Conservation (phyloP, 2,797 vertebrate species). For the Myotis findleyi region DNA sequence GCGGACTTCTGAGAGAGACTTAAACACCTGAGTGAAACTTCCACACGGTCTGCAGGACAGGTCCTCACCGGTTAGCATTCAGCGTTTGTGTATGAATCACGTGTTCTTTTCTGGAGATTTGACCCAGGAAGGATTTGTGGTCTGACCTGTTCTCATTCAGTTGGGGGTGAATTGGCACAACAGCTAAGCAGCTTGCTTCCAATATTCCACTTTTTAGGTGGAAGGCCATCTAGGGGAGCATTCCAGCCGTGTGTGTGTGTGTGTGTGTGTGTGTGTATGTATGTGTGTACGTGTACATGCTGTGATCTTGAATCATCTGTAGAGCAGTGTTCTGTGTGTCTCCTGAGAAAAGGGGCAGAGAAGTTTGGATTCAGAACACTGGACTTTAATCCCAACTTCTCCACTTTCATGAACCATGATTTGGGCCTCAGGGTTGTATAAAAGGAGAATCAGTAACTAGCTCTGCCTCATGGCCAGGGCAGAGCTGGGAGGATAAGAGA, state of each 20-base stretch:
- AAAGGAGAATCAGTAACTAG: not conserved
- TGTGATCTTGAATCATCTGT: not conserved
- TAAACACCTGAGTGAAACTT: not conserved
- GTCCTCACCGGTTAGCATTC: not conserved
- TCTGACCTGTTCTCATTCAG: not conserved
- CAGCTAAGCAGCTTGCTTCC: not conserved
- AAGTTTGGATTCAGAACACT: not conserved
- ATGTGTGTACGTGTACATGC: accelerated
- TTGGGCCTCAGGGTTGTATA: not conserved
- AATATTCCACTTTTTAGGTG: not conserved
- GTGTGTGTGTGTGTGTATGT: not conserved
- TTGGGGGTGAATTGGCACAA: not conserved
- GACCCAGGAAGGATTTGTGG: not conserved
- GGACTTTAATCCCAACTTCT: not conserved
- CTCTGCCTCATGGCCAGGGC: not conserved
- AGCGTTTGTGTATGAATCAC: not conserved
- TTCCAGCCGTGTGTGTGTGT: not conserved
- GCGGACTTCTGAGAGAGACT: not conserved
- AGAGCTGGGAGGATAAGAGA: not conserved
- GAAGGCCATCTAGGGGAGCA: not conserved
- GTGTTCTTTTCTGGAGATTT: not conserved
- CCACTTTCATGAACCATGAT: accelerated
- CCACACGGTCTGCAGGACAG: not conserved
- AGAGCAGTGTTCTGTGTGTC: too few relatives aligned
- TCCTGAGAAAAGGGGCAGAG: not conserved